Evolutionary conservation across 2,113 vertebrate species (phyloP), one percentile per base, ranked within the genome.

Genomic region (Marmota monax): DNA sequence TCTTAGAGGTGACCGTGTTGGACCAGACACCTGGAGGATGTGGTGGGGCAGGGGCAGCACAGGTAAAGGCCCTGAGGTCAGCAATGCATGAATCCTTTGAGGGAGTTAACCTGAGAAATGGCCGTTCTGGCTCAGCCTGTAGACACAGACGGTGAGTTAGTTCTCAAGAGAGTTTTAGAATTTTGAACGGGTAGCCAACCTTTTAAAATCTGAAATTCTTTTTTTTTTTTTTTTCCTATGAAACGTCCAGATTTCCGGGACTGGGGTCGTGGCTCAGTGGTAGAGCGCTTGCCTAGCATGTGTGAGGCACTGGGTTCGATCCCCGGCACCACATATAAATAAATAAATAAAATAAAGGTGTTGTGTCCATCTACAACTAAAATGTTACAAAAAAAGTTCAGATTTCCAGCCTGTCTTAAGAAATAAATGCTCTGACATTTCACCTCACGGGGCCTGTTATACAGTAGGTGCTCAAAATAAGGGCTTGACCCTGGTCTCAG

Each of bases 191-290:
- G 76, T 39, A 45, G 34, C 63, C 42, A 72, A 32, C 17, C 20
- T 83, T 89, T 95, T 90, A 23, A 65, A 67, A 78, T 77, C 22
- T 77, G 69, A 92, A 25, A 39, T 69, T 90, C 42, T 48, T 77
- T 77, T 65, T 56, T 48, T 20, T 20, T 69, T 90, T 42, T 48
- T 77, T 77, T 65, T 58, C 12, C 58, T 22, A 25, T 61, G 58
- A 42, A 69, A 85, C 2, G 48, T 51, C 10, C 48, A 51, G 48
- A 51, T 51, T 51, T 51, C 48, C 2, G 12, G 48, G 11, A 13
- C 48, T 51, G 48, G 48, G 48, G 48, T 13, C 0, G 48, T 51
- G 48, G 10, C 48, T 51, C 48, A 51, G 48, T 13, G 48, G 48
- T 51, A 51, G 48, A 51, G 12, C 48, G 12, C 48, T 51, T 13